Evolutionary conservation across 2,113 vertebrate species (phyloP).

Genomic region (Dicerorhinus sumatrensis): DNA sequence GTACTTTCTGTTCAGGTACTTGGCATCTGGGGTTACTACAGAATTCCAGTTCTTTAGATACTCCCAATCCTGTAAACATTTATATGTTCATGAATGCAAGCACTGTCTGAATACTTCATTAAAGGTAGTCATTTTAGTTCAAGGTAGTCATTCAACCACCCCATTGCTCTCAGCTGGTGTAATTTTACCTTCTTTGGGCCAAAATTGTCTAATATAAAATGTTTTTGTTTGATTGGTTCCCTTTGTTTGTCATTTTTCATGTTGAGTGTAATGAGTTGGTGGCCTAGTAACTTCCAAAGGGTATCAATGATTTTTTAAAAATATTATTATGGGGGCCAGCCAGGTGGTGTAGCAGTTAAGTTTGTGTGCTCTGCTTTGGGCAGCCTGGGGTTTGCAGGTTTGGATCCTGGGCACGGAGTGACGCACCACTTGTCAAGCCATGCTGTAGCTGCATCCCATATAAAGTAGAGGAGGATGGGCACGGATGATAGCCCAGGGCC

Average conservation of each 20-base stretch:
- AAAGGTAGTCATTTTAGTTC: neutral
- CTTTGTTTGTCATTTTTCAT: constrained; percentile 17
- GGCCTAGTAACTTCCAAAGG: neutral
- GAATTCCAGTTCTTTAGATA: neutral
- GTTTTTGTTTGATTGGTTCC: constrained; percentile 6
- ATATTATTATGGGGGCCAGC: too few relatives aligned
- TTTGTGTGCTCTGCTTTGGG: too few relatives aligned
- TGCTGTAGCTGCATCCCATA: too few relatives aligned
- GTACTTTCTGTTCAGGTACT: neutral
- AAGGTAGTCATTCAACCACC: neutral
- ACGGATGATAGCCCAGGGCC: too few relatives aligned
- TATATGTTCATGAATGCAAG: neutral
- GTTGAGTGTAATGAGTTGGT: neutral
- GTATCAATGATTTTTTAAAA: neutral
- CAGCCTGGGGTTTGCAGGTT: too few relatives aligned
- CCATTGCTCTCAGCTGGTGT: neutral
- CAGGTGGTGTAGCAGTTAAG: too few relatives aligned
- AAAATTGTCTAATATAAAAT: constrained; percentile 3
- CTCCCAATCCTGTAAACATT: neutral
- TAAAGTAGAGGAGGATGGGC: too few relatives aligned
- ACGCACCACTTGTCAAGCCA: too few relatives aligned
- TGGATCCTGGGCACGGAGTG: too few relatives aligned
- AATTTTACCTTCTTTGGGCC: constrained; percentile 5
- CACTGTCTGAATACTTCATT: neutral
- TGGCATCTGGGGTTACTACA: neutral